These are phyloP conservation scores for Nanorana parkeri DNA, from an alignment of 2,113 vertebrate genomes.

Conservation along the genomic window DNA sequence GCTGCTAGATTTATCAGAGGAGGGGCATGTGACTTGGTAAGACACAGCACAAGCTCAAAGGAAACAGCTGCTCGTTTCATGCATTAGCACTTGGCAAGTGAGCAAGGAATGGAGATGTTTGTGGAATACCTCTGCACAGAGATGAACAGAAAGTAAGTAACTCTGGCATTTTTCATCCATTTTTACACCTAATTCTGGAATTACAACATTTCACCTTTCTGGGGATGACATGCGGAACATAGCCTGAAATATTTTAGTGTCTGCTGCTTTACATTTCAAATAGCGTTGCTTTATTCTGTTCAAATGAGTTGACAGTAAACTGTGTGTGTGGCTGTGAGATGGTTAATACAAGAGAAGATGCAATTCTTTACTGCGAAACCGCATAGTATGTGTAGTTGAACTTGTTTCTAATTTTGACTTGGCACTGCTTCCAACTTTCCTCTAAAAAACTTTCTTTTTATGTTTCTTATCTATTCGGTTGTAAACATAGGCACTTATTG, in stretches of 20 bases:
- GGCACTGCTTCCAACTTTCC: background rate
- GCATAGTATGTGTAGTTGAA: slow-evolving; percentile 7
- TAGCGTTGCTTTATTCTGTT: no score
- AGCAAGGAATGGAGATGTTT: slow-evolving; percentile 74
- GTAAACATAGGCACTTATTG: background rate
- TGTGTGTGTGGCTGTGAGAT: background rate
- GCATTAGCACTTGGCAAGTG: slow-evolving; percentile 75
- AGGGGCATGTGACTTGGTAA: slow-evolving; percentile 81
- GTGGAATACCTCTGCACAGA: slow-evolving; percentile 67
- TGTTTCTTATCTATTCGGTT: background rate
- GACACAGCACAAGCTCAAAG: slow-evolving; percentile 70
- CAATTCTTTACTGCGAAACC: background rate
- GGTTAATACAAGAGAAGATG: slow-evolving; percentile 12
- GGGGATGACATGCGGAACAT: background rate
- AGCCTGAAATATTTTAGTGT: background rate
- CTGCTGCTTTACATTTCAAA: no score
- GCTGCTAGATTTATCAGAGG: slow-evolving; percentile 72
- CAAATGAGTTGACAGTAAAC: no score
- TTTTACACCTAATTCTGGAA: background rate
- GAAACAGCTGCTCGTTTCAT: slow-evolving; percentile 79
- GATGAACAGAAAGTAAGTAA: slow-evolving; percentile 72
- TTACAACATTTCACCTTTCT: background rate
- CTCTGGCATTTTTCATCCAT: slow-evolving; percentile 61
- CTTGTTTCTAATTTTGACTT: slow-evolving; percentile 8
- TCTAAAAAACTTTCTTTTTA: background rate